These are phyloP conservation scores for Drosophila asahinai DNA, from an alignment of 1,140 invertebrate genomes.

Conservation along the genomic window DNA sequence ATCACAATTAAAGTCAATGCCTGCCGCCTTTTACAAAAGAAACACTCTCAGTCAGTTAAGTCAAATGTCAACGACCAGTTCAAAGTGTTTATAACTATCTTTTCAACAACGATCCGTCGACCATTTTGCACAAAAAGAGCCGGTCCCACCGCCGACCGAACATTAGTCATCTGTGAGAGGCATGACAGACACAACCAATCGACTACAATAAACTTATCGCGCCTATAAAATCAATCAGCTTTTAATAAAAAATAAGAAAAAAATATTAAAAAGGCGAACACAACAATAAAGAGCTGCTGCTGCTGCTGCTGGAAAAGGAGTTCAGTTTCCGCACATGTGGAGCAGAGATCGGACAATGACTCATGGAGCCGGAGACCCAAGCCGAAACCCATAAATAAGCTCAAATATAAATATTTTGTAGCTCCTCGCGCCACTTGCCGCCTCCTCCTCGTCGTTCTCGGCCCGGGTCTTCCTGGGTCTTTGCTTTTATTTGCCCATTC, in stretches of 20 bases:
- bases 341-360: constrained; percentile 50
- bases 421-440: constrained; percentile 26
- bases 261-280: constrained; percentile 28
- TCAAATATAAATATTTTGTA: constrained; percentile 62
- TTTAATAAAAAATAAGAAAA: constrained; percentile 46
- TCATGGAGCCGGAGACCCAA: constrained; percentile 60
- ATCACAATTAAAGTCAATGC: neutral
- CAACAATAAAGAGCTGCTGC: constrained; percentile 63
- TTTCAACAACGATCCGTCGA: constrained; percentile 28
- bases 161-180: constrained; percentile 71
- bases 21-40: neutral
- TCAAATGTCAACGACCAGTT: constrained; percentile 65
- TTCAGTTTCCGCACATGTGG: constrained; percentile 71
- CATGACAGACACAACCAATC: constrained; percentile 42
- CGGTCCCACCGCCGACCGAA: constrained; percentile 3
- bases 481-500: constrained; percentile 66
- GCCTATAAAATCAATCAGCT: constrained; percentile 80
- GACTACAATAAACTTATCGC: constrained; percentile 77
- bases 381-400: constrained; percentile 74
- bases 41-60: constrained; percentile 3
- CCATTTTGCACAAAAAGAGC: constrained; percentile 63
- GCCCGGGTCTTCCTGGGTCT: constrained; percentile 29
- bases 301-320: constrained; percentile 67
- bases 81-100: constrained; percentile 72
- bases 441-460: constrained; percentile 14